These are phyloP conservation scores for Fregetta grallaria DNA, from an alignment of 2,113 vertebrate species.

Conservation along the genomic window DNA sequence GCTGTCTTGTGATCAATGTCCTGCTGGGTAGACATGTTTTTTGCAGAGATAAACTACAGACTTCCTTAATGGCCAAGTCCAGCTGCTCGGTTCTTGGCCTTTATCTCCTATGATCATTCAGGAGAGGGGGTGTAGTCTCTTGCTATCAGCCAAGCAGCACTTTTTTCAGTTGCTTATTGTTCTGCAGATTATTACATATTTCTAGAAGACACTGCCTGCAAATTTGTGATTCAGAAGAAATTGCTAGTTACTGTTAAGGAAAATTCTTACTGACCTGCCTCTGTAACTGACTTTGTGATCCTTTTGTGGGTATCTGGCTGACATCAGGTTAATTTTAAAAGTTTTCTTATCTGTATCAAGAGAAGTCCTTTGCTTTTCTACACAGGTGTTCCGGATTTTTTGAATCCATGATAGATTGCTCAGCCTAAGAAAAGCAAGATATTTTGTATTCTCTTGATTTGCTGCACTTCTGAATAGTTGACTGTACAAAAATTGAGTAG, in stretches of 20 bases:
- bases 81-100: not conserved
- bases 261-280: not conserved
- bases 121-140: not conserved
- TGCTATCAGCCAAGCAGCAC: not conserved
- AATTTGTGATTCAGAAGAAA: not conserved
- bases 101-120: not conserved
- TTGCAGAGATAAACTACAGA: not conserved
- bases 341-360: not conserved
- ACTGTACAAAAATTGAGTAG: not conserved
- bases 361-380: not conserved
- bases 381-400: not conserved
- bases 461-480: not conserved
- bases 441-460: not conserved
- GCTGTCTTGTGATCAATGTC: not conserved
- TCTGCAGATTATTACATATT: not conserved
- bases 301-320: not conserved
- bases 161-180: constrained; percentile 14
- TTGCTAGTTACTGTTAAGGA: not conserved
- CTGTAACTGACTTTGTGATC: not conserved
- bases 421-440: not conserved
- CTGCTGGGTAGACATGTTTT: not conserved
- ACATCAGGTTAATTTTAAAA: not conserved
- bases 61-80: not conserved
- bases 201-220: not conserved
- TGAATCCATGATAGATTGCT: not conserved